phyloP scores from a whole-genome alignment of 1,140 invertebrate genomes.

The Drosophila takahashii region DNA sequence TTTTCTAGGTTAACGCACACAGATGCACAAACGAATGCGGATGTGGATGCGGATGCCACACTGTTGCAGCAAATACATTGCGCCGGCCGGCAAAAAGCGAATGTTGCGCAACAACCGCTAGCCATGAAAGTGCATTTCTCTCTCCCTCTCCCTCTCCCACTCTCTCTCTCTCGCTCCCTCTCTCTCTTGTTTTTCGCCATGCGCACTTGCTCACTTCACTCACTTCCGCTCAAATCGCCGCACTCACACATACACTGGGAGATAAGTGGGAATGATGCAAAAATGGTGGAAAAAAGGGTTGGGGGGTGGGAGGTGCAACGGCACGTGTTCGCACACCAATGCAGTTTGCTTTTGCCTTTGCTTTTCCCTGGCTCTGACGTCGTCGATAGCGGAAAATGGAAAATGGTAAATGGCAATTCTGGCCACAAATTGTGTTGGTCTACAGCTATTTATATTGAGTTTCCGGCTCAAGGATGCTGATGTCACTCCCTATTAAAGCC shows the following conservation, averaged over 20 bases:
- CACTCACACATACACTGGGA: conserved; percentile 14
- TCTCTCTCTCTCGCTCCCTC: conserved; percentile 8
- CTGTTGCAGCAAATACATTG: conserved; percentile 68
- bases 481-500: conserved; percentile 12
- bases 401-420: conserved; percentile 33
- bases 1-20: conserved; percentile 70
- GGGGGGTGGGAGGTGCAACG: conserved; percentile 56
- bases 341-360: conserved; percentile 28
- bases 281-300: conserved; percentile 2
- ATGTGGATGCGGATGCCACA: conserved; percentile 40
- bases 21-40: conserved; percentile 27
- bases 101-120: conserved; percentile 72
- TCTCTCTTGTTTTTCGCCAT: conserved; percentile 45
- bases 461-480: conserved; percentile 6
- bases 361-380: conserved; percentile 53
- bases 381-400: conserved; percentile 38
- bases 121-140: conserved; percentile 72
- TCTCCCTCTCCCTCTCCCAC: conserved; percentile 17
- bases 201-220: conserved; percentile 66
- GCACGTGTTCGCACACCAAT: conserved; percentile 81
- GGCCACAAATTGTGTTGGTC: conserved; percentile 24
- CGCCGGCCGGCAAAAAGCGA: conserved; percentile 78
- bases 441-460: conserved; percentile 21
- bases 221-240: conserved; percentile 69
- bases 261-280: conserved; percentile 28